A percentile compares a stretch with the other conserved stretches of the same genome.
These are phyloP conservation scores for Argyrosomus regius DNA, from an alignment of 2,797 vertebrate species.

Conservation along the genomic window DNA sequence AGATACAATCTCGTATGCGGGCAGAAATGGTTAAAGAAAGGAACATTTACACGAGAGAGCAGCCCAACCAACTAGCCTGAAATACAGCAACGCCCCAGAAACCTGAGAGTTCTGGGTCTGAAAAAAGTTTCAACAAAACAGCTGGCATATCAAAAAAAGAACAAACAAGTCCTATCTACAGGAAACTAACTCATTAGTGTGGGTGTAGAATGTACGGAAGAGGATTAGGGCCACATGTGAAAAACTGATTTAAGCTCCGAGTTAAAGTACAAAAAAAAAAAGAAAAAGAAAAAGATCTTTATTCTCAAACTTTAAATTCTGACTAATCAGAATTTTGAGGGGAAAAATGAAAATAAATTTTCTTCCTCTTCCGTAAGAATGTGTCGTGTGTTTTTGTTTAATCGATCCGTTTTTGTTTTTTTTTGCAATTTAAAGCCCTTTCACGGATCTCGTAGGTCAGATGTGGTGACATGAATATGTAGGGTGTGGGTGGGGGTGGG, in stretches of 20 bases:
- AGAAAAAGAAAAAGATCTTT: too few relatives aligned
- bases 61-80: constrained; percentile 64
- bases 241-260: too few relatives aligned
- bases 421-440: constrained; percentile 85
- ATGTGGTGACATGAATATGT: constrained; percentile 56
- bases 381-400: constrained; percentile 22
- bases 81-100: constrained; percentile 66
- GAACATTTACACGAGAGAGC: constrained; percentile 70
- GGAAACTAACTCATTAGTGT: constrained; percentile 63
- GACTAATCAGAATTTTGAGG: too few relatives aligned
- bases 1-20: constrained; percentile 49
- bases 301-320: too few relatives aligned
- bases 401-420: constrained; percentile 45
- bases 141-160: constrained; percentile 55
- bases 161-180: constrained; percentile 66
- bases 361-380: neutral
- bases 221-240: too few relatives aligned
- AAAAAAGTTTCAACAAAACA: constrained; percentile 61
- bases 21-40: constrained; percentile 56
- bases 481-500: constrained; percentile 24
- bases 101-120: constrained; percentile 50
- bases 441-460: constrained; percentile 56
- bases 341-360: too few relatives aligned
- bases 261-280: too few relatives aligned
- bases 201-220: constrained; percentile 1